Evolutionary conservation across 2,888 invertebrate species (phyloP).

Genomic region (Saturnia pavonia): DNA sequence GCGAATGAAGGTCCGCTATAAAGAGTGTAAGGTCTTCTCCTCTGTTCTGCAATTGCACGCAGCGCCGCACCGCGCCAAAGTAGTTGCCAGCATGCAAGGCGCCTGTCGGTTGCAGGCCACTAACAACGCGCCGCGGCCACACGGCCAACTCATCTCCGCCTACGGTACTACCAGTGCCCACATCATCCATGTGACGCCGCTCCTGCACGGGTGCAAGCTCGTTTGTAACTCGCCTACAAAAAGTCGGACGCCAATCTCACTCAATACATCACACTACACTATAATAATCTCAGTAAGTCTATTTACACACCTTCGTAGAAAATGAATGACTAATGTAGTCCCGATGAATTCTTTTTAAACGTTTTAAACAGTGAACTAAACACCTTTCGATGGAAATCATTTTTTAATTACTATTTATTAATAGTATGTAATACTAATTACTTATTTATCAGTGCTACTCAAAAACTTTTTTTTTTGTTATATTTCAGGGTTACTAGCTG

Average conservation of each 20-base stretch:
- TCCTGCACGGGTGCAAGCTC: not conserved
- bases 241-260: not conserved
- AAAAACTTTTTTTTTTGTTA: too few relatives aligned
- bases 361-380: constrained; percentile 18
- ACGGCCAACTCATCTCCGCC: constrained; percentile 21
- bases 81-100: constrained; percentile 97
- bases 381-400: constrained; percentile 18
- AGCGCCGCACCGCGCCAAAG: constrained; percentile 94
- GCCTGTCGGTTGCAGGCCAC: constrained; percentile 98
- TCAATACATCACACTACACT: not conserved
- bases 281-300: not conserved
- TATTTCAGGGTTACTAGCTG: too few relatives aligned
- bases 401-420: too few relatives aligned
- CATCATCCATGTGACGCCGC: not conserved
- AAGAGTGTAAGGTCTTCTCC: constrained; percentile 88
- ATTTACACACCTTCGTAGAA: constrained; percentile 18
- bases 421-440: too few relatives aligned
- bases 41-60: constrained; percentile 90
- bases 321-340: not conserved
- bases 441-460: too few relatives aligned
- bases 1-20: constrained; percentile 96
- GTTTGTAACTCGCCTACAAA: not conserved
- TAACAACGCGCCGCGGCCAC: constrained; percentile 87
- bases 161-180: constrained; percentile 17
- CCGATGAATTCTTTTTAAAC: constrained; percentile 11